These are phyloP conservation scores for Cavia porcellus DNA, from an alignment of 2,113 vertebrate species.

Conservation along the genomic window DNA sequence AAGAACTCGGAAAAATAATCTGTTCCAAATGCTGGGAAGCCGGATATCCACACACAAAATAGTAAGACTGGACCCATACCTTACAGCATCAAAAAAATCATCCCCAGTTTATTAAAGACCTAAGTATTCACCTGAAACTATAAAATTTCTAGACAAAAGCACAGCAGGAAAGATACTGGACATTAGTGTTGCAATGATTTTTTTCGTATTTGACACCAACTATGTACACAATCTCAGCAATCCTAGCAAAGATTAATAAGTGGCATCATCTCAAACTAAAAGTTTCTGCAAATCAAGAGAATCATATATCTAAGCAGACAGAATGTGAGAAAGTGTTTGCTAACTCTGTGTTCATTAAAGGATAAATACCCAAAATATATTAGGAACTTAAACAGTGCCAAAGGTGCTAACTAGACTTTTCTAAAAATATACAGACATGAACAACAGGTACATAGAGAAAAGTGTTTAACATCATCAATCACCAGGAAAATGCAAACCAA, in stretches of 20 bases:
- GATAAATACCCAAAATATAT: not conserved
- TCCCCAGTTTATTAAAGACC: not conserved
- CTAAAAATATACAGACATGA: no score
- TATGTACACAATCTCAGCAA: not conserved
- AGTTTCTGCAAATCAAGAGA: not conserved
- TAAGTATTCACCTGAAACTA: no score
- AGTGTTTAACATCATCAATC: no score
- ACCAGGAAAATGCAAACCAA: no score
- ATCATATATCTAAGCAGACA: not conserved
- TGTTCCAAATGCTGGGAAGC: no score
- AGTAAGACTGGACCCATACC: not conserved
- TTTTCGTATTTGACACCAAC: not conserved
- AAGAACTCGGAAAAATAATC: not conserved
- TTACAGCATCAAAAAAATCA: not conserved
- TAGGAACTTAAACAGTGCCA: no score
- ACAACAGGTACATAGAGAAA: no score
- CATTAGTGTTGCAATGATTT: no score
- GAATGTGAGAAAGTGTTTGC: not conserved
- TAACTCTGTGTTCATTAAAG: not conserved
- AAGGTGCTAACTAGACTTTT: no score
- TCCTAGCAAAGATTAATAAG: not conserved
- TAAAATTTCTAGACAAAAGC: no score
- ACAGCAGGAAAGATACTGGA: no score
- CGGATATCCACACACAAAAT: no score
- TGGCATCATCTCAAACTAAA: not conserved